Conservation (phyloP, 2,797 vertebrate species). For the Tapera naevia region DNA sequence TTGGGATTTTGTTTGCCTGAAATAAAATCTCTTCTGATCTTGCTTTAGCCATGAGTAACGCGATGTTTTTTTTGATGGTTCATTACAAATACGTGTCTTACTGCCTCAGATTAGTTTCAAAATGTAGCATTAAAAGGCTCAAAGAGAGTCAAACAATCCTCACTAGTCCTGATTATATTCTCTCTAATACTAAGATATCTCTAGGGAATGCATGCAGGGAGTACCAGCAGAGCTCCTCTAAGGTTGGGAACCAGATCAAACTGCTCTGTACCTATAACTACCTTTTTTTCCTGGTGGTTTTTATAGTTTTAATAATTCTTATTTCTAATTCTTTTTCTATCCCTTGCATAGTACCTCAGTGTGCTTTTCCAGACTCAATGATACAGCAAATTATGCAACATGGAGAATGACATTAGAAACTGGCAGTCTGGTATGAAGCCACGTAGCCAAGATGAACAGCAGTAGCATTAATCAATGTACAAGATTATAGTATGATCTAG, state of each 20-base stretch:
- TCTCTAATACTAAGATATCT: neutral
- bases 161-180: neutral
- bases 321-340: neutral
- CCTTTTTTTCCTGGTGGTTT: accelerated
- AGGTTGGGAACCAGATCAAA: neutral
- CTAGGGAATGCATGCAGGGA: neutral
- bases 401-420: neutral
- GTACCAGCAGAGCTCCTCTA: neutral
- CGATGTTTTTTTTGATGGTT: neutral
- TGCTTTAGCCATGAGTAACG: neutral
- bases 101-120: neutral
- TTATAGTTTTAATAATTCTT: neutral
- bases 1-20: neutral
- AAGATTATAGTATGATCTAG: neutral
- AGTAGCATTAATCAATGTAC: accelerated
- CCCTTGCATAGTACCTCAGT: neutral
- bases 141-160: neutral
- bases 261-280: neutral
- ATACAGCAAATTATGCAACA: neutral
- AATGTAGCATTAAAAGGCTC: neutral
- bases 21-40: neutral
- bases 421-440: neutral
- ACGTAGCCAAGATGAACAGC: neutral
- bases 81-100: neutral
- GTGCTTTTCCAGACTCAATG: neutral